Evolutionary conservation across 2,797 vertebrate species (phyloP).

Genomic region (Pangasius krempfi): DNA sequence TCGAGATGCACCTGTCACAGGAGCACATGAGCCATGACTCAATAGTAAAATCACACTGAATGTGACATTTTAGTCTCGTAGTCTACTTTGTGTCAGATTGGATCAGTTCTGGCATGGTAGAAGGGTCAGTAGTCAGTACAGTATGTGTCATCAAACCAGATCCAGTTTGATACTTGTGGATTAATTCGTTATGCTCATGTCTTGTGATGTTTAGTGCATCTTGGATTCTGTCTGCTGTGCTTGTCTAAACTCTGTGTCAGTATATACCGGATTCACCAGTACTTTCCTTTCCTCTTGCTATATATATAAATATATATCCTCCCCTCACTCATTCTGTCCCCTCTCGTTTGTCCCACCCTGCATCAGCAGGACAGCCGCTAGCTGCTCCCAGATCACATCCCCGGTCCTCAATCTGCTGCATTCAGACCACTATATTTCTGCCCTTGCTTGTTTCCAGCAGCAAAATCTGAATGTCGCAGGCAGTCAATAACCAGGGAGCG

Average conservation of each 20-base stretch:
- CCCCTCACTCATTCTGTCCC: constrained; percentile 60
- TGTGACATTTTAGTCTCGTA: constrained; percentile 3
- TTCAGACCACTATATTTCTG: constrained; percentile 19
- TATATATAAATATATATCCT: constrained; percentile 36
- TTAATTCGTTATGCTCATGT: constrained; percentile 3
- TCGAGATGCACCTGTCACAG: constrained; percentile 69
- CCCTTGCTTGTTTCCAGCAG: constrained; percentile 35
- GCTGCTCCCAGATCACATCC: constrained; percentile 41
- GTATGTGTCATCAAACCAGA: not conserved
- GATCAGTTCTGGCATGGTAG: not conserved
- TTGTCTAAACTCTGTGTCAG: constrained; percentile 75
- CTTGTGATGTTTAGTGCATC: constrained; percentile 60
- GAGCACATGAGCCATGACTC: constrained; percentile 44
- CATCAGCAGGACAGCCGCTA: constrained; percentile 52
- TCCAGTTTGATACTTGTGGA: not conserved
- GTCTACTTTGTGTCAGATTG: not conserved
- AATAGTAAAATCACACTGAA: not conserved
- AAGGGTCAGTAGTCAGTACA: not conserved
- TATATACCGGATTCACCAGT: constrained; percentile 72
- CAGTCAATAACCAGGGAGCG: constrained; percentile 53
- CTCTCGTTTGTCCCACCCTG: constrained; percentile 58
- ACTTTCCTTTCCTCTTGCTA: constrained; percentile 57
- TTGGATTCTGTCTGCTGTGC: constrained; percentile 70
- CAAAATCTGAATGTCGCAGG: constrained; percentile 39
- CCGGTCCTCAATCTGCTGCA: not conserved